Base-by-base conservation (phyloP, 2,113 vertebrate genomes). In the Myotis davidii region DNA sequence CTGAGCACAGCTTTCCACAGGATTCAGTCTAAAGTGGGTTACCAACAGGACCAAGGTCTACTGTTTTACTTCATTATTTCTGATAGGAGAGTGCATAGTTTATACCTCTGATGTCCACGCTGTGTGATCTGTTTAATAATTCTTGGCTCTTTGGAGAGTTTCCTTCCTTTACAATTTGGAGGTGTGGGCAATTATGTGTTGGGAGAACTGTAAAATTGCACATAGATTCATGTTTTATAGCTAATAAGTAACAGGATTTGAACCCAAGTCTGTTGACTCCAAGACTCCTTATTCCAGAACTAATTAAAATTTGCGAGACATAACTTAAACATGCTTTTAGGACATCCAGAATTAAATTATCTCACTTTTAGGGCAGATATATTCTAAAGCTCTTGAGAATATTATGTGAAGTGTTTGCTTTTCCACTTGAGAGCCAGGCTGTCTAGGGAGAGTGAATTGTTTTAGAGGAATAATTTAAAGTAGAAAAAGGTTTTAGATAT, bases 401-500 rank as follows among this genome's bases (percentile, higher is more conserved):
- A 29, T 94, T 87, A 27, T 79, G 32, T 64, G 50, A 70, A 61
- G 2, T 77, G 14, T 34, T 91, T 93, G 50, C 61, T 87, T 90
- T 95, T 93, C 34, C 82, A 39, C 37, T 81, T 77, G 50, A 82
- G 84, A 76, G 32, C 20, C 20, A 90, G 18, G 32, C 27, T 56
- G 0, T 90, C 23, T 32, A 81, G 61, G 32, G 18, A 52, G 52
- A 52, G 23, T 70, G 34, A 69, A 37, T 54, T 92, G 59, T 77
- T 94, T 85, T 59, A 88, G 61, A 88, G 65, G 37, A 45, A 5
- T 81, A 56, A 7, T 92, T 56, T 64, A 67, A 92, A 87, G 82
- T 81, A 52, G 77, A 42, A 69, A 56, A 73, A 69, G 3, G 11
- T 39, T 88, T 95, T 94, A 65, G 14, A 23, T 56, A 81, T 48